A percentile compares a stretch with the other conserved stretches of the same genome.
phyloP scores from a whole-genome alignment of 2,888 invertebrate genomes.

The Dorcus parallelipipedus region DNA sequence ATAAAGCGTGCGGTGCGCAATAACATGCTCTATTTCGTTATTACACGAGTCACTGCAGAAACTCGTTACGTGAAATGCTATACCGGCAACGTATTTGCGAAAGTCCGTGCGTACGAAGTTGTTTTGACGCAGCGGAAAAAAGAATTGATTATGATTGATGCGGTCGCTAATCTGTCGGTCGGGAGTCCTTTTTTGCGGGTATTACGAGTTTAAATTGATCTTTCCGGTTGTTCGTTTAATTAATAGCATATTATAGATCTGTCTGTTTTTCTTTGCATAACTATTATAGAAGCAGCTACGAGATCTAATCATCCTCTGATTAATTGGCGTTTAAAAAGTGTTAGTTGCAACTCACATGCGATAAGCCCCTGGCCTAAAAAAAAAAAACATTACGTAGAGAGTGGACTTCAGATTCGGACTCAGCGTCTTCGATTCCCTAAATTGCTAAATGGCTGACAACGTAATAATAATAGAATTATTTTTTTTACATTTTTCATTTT shows the following conservation, averaged over 20 bases:
- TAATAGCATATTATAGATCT: neutral
- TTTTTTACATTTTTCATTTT: no score
- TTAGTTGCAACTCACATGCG: no score
- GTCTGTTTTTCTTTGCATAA: neutral
- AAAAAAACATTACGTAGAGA: no score
- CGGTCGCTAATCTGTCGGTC: neutral
- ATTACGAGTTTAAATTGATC: neutral
- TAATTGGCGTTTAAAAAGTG: neutral
- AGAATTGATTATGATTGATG: conserved; percentile 2
- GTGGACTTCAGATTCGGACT: no score
- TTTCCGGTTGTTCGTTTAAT: neutral
- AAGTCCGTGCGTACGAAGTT: neutral
- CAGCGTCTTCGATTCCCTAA: no score
- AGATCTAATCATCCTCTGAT: neutral
- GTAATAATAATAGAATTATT: no score
- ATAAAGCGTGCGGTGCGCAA: conserved; percentile 24
- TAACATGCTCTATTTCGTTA: conserved; percentile 27
- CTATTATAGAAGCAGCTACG: neutral
- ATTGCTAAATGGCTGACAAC: no score
- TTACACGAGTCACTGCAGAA: conserved; percentile 11
- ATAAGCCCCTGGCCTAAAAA: no score
- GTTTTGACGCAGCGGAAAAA: neutral
- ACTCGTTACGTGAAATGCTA: conserved; percentile 10
- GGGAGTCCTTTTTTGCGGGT: neutral
- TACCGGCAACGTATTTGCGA: neutral